Conservation (phyloP, 1,140 invertebrate species). For the Neocloeon triangulifer region DNA sequence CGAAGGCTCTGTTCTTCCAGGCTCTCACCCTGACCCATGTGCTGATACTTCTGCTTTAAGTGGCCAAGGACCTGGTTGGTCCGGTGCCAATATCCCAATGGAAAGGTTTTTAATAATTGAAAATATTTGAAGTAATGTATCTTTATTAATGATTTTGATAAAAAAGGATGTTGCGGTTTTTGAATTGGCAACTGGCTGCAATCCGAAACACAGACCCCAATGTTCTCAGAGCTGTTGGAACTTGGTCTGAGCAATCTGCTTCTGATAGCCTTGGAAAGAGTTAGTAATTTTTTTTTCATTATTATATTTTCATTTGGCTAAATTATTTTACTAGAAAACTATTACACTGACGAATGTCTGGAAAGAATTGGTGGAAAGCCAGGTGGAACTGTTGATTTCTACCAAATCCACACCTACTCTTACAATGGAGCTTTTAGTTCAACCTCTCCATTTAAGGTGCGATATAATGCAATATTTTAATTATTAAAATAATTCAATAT, state of each 20-base stretch:
- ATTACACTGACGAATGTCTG: constrained; percentile 7
- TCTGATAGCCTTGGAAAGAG: too few relatives aligned
- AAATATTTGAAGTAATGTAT: too few relatives aligned
- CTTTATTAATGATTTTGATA: too few relatives aligned
- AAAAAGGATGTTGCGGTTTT: neutral
- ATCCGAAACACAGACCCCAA: neutral
- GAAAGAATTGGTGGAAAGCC: constrained; percentile 3
- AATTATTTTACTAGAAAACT: constrained; percentile 5
- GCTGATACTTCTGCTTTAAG: neutral
- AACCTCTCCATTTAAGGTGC: too few relatives aligned
- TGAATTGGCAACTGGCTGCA: neutral
- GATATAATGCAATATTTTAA: too few relatives aligned
- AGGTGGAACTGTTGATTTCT: constrained; percentile 6
- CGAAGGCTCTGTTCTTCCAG: too few relatives aligned
- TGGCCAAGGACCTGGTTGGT: neutral
- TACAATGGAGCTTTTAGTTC: too few relatives aligned
- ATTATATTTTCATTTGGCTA: neutral
- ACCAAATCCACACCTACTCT: constrained; percentile 9
- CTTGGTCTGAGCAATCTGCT: too few relatives aligned
- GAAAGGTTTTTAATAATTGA: too few relatives aligned
- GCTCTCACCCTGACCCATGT: neutral
- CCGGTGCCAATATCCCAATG: too few relatives aligned
- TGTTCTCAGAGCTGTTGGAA: neutral
- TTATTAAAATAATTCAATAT: too few relatives aligned
- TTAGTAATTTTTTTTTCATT: too few relatives aligned